Evolutionary conservation across 2,888 invertebrate species (phyloP), one percentile per base, ranked within the genome.

Genomic region (Xestia xanthographa): DNA sequence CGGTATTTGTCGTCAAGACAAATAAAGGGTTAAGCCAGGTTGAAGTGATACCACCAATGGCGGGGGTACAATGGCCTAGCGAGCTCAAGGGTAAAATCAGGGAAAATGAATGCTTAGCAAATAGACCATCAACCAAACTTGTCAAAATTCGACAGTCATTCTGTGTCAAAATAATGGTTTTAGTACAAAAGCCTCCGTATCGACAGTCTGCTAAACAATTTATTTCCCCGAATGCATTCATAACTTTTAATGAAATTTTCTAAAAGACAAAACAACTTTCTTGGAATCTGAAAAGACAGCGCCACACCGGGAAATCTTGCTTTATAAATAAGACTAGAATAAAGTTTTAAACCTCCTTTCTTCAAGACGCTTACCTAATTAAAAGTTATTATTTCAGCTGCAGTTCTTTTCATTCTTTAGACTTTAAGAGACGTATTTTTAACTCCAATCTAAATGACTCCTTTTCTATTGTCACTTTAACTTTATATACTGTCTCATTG

Each of bases 301-400:
- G 9, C 12, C 0, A 6, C 29, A n/a, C 11, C 6, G 22, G 14
- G 26, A 65, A 34, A 20, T 26, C 72, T 45, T 5, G n/a, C 12
- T n/a, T 67, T 29, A 48, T 38, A 76, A 82, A 26, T 17, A 43
- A 34, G 20, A 50, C 20, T 14, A 34, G 41, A 63, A n/a, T 38
- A 63, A 65, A 63, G 56, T 65, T 43, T 53, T 41, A 34, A 53
- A 63, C 17, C 53, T 20, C 11, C 48, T 56, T 75, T 45, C 34
- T 41, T 56, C 34, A 63, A 72, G 66, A 63, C 11, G 22, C 53
- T 71, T 34, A 65, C 22, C 45, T 11, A 20, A 41, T 53, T 38
- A 12, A 41, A 45, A 34, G 34, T 73, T 80, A 73, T 34, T 67
- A 34, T 67, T 63, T 63, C 12, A 76, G 56, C 48, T 82, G 20